Evolutionary conservation across 2,113 vertebrate genomes (phyloP).

Genomic region (Platycercus adscitus): DNA sequence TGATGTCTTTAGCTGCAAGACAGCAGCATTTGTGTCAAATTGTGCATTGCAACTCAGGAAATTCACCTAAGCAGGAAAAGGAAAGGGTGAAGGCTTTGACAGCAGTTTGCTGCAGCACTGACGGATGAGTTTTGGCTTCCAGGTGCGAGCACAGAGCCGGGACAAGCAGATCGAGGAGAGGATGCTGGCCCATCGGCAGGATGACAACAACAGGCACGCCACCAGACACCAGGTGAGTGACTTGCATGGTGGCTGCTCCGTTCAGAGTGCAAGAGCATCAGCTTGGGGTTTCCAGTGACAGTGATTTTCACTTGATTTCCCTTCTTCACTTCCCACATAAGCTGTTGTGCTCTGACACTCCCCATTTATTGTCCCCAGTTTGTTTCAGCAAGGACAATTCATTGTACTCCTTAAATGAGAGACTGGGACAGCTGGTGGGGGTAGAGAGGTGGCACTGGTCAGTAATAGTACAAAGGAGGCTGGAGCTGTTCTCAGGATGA

Average conservation of each 20-base stretch:
- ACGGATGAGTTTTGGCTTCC: constrained; percentile 63
- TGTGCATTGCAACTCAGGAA: neutral
- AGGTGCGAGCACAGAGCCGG: constrained; percentile 95
- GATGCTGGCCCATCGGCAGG: constrained; percentile 88
- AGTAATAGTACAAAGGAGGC: neutral
- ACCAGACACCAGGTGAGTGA: constrained; percentile 92
- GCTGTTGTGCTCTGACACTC: neutral
- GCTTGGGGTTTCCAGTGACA: neutral
- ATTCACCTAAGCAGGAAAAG: neutral
- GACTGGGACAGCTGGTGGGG: neutral
- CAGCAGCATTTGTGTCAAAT: neutral
- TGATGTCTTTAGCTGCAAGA: neutral
- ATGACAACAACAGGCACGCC: constrained; percentile 94
- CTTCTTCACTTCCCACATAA: neutral
- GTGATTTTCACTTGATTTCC: neutral
- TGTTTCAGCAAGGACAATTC: neutral
- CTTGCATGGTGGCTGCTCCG: neutral
- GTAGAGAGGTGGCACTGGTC: neutral
- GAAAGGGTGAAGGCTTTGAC: neutral
- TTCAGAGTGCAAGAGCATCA: neutral
- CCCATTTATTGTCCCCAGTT: neutral
- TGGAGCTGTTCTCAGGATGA: neutral
- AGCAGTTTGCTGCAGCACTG: neutral
- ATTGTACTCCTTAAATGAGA: neutral
- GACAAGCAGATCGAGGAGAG: constrained; percentile 97